Percentiles rank a stretch among this genome's conserved stretches.
phyloP scores from a whole-genome alignment of 2,797 vertebrate species.

The Triplophysa bombifrons region DNA sequence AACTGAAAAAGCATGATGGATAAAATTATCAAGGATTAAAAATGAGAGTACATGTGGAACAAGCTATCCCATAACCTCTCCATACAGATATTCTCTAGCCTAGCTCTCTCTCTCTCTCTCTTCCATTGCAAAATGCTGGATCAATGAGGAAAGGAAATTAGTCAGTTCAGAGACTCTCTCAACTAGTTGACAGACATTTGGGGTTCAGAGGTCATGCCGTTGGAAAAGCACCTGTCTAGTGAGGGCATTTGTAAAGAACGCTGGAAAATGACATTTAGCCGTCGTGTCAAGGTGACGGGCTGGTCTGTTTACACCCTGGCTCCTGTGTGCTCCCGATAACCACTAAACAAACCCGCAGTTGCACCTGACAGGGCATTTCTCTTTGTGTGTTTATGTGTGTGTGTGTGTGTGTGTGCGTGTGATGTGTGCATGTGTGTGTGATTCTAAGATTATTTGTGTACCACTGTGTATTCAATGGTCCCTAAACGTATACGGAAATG shows the following conservation, averaged over 20 bases:
- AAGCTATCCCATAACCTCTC: neutral
- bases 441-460: neutral
- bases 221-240: conserved; percentile 29
- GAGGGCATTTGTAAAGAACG: conserved; percentile 34
- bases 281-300: conserved; percentile 48
- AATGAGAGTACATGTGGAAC: neutral
- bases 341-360: conserved; percentile 43
- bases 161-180: conserved; percentile 8
- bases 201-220: conserved; percentile 25
- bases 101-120: no score
- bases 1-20: neutral
- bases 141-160: conserved; percentile 10
- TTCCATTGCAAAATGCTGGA: neutral
- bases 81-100: neutral
- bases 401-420: neutral
- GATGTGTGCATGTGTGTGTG: neutral
- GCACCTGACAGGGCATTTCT: conserved; percentile 38
- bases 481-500: neutral
- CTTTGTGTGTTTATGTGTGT: conserved; percentile 8
- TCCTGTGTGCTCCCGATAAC: conserved; percentile 35
- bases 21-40: neutral
- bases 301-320: conserved; percentile 46
- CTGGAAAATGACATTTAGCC: conserved; percentile 48
- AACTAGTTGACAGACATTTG: conserved; percentile 22
- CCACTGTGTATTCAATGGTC: neutral